Evolutionary conservation across 2,797 vertebrate genomes (phyloP).

Genomic region (Anguilla marmorata): DNA sequence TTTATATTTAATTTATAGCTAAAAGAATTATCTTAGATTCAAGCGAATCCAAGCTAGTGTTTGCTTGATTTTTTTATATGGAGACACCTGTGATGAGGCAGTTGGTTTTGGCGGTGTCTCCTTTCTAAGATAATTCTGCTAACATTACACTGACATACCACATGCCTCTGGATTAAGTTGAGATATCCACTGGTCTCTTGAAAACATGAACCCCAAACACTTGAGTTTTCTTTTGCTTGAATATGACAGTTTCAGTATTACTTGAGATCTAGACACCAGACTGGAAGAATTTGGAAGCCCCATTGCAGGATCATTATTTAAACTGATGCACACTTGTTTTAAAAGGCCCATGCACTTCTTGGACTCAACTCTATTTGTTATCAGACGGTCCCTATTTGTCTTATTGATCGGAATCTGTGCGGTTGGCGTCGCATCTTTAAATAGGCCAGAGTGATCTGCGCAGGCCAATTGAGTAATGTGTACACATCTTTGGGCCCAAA

Average conservation of each 20-base stretch:
- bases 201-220: background rate
- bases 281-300: constrained; percentile 62
- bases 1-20: no score
- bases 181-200: no score
- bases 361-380: constrained; percentile 65
- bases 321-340: constrained; percentile 54
- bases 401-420: constrained; percentile 70
- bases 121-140: no score
- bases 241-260: constrained; percentile 51
- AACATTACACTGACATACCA: no score
- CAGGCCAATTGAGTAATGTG: constrained; percentile 25
- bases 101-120: no score
- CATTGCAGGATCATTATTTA: constrained; percentile 66
- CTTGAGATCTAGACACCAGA: constrained; percentile 66
- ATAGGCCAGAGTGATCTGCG: constrained; percentile 24
- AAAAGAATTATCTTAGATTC: no score
- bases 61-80: no score
- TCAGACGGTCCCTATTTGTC: constrained; percentile 69
- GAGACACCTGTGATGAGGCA: no score
- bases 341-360: constrained; percentile 72
- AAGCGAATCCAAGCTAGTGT: no score
- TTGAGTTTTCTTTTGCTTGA: constrained; percentile 42
- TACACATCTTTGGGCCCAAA: background rate
- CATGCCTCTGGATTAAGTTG: no score
- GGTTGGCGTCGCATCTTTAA: constrained; percentile 51